phyloP scores from a whole-genome alignment of 2,888 invertebrate genomes.

The Xanthorhoe spadicearia region DNA sequence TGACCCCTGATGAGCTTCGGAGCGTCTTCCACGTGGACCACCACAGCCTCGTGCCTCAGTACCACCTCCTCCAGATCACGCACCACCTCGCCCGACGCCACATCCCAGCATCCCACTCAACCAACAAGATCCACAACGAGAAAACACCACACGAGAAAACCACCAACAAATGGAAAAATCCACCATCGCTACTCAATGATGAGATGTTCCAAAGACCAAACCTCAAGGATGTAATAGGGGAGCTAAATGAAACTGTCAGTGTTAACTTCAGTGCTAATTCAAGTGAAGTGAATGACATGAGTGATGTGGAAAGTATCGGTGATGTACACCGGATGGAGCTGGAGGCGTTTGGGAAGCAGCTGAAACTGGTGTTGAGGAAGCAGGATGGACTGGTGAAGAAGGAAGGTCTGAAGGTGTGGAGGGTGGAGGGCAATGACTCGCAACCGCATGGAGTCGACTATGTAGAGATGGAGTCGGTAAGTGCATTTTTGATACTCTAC shows the following conservation, averaged over 20 bases:
- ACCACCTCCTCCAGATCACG: conserved; percentile 91
- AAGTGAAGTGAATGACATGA: conserved; percentile 65
- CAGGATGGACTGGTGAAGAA: conserved; percentile 92
- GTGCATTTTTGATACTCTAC: conserved; percentile 50
- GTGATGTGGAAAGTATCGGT: conserved; percentile 57
- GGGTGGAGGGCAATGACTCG: conserved; percentile 90
- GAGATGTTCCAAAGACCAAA: conserved; percentile 74
- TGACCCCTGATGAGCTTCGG: conserved; percentile 92
- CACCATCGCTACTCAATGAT: conserved; percentile 74
- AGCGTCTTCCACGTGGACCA: conserved; percentile 93
- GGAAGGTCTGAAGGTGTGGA: conserved; percentile 92
- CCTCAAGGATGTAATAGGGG: conserved; percentile 76
- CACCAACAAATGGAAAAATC: conserved; percentile 55
- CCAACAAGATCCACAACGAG: conserved; percentile 56
- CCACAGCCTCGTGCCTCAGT: conserved; percentile 91
- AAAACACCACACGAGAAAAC: conserved; percentile 76
- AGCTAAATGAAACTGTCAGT: conserved; percentile 75
- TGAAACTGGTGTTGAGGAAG: conserved; percentile 90
- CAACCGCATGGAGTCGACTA: conserved; percentile 92
- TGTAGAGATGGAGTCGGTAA: conserved; percentile 90
- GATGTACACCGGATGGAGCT: conserved; percentile 88
- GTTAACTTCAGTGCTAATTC: conserved; percentile 74
- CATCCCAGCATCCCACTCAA: conserved; percentile 63
- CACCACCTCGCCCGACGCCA: conserved; percentile 84
- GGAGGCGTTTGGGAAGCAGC: conserved; percentile 91